Base-by-base conservation (phyloP, 2,797 vertebrate species). In the Melanotaenia maccullochi region DNA sequence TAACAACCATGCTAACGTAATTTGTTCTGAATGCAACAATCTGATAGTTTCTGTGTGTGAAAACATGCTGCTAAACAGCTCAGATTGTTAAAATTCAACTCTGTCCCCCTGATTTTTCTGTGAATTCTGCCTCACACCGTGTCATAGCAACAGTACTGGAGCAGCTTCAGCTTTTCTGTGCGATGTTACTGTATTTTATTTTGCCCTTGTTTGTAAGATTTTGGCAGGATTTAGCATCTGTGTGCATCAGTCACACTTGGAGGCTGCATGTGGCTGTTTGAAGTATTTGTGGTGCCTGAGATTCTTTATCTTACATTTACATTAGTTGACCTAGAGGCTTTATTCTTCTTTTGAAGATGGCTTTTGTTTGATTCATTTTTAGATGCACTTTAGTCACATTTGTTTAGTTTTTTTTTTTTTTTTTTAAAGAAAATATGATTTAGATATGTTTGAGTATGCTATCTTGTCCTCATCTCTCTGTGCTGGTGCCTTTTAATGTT, bases 1-100 rank as follows among this genome's bases (percentile, higher is more conserved):
- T 65, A 79, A 79, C 82, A 81, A 51, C 78, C 83, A 85, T 83
- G 71, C 40, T 77, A 76, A 44, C 11, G 3, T 54, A 13, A 75
- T 56, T 22, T 68, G 49, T 68, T 64, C 68, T 75, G 33, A 54
- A 28, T 4, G 25, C 52, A 7, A 16, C 14, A 28, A 28, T 54
- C 25, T 13, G 4, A 14, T 28, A 3, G 62, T 60, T 82, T 54
- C 71, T 77, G 58, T 82, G 68, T 79, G 78, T 73, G 54, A 60
- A 85, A 65, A 72, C 76, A 38, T 74, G 25, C 73, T 76, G 62
- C 64, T 57, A 51, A 85, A 75, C 56, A 32, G 49, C 71, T 73
- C 36, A 38, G 22, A 33, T 35, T 14, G 40, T 51, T 4, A 35
- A 47, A 58, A 32, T 24, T 38, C 36, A 38, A 38, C 36, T 0